Percentiles rank a stretch among this genome's conserved stretches.
These are phyloP conservation scores for Mystacornis crossleyi DNA, from an alignment of 2,113 vertebrate genomes.

Conservation along the genomic window DNA sequence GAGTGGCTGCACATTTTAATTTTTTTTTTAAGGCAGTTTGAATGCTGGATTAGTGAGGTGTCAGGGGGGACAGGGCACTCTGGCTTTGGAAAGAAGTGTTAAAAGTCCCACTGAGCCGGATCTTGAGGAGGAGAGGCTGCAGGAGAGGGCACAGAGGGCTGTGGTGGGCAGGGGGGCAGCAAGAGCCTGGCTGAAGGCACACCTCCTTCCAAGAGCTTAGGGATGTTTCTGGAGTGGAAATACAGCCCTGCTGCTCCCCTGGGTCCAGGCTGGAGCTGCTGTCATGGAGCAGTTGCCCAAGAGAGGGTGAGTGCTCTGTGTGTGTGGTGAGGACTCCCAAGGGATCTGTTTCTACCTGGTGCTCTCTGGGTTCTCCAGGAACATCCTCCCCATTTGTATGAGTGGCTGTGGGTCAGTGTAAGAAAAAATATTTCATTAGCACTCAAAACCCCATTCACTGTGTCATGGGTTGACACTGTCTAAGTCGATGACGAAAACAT, in stretches of 20 bases:
- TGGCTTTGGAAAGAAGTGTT: not conserved
- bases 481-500: too few species aligned
- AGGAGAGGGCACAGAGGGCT: too few species aligned
- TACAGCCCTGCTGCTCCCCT: not conserved
- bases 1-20: not conserved
- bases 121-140: not conserved
- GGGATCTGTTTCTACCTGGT: not conserved
- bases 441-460: not conserved
- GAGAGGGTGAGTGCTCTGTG: not conserved
- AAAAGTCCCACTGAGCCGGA: not conserved
- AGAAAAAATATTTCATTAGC: not conserved
- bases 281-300: accelerated
- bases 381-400: not conserved
- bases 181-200: not conserved
- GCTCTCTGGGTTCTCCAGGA: not conserved
- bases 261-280: not conserved
- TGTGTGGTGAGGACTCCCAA: accelerated
- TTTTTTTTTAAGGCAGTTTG: not conserved
- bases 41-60: not conserved
- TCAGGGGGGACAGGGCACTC: not conserved
- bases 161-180: not conserved
- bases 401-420: not conserved
- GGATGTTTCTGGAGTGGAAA: not conserved
- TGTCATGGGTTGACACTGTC: too few species aligned
- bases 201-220: not conserved